Evolutionary conservation across 1,140 invertebrate genomes (phyloP).

Genomic region (Leptoteleia sp.): DNA sequence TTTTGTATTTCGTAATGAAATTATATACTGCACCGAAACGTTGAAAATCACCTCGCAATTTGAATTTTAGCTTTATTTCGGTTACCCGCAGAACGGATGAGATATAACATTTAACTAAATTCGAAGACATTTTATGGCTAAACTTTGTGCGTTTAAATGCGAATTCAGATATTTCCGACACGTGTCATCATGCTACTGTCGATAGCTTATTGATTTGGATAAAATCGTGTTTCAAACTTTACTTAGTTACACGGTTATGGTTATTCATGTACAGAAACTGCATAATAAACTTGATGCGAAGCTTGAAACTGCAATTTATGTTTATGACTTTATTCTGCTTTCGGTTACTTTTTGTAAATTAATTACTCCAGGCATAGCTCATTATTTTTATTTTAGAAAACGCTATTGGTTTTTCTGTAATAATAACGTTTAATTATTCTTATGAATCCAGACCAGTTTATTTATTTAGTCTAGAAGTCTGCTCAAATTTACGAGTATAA

Average conservation of each 20-base stretch:
- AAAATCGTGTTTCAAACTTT: conserved; percentile 35
- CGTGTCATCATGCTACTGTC: conserved; percentile 29
- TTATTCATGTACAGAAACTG: conserved; percentile 31
- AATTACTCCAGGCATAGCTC: neutral
- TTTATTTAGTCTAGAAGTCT: too few species aligned
- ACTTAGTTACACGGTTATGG: conserved; percentile 12
- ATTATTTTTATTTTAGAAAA: too few species aligned
- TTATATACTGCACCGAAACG: too few species aligned
- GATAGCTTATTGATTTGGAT: conserved; percentile 42
- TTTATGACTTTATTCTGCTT: neutral
- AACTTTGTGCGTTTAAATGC: conserved; percentile 31
- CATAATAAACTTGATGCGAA: conserved; percentile 8
- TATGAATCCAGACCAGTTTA: too few species aligned
- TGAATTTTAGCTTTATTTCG: too few species aligned
- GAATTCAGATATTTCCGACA: conserved; percentile 42
- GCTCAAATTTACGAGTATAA: too few species aligned
- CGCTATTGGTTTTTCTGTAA: too few species aligned
- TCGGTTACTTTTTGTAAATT: neutral
- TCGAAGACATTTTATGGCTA: conserved; percentile 23
- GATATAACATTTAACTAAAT: too few species aligned
- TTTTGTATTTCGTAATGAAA: too few species aligned
- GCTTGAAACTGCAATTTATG: neutral
- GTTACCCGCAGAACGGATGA: too few species aligned
- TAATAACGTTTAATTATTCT: too few species aligned
- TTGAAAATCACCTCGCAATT: too few species aligned